A percentile compares a stretch with the other conserved stretches of the same genome.
Conservation (phyloP, 1,140 invertebrate species). For the Tetragonula clypearis region DNA sequence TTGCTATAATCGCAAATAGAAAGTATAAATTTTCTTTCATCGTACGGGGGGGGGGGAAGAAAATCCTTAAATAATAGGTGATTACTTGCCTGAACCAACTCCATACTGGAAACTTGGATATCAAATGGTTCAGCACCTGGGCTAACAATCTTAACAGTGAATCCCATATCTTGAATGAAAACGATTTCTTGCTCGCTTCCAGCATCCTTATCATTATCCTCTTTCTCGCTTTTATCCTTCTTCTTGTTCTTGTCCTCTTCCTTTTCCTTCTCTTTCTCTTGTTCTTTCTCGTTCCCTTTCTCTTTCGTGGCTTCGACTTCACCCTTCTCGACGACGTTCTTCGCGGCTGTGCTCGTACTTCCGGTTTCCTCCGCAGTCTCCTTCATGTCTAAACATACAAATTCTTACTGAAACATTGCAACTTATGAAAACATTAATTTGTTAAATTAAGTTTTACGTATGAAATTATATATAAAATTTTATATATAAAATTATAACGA, state of each 20-base stretch:
- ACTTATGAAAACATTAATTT: background rate
- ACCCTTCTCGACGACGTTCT: conserved; percentile 81
- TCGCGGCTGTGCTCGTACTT: conserved; percentile 66
- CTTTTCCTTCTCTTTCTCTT: conserved; percentile 80
- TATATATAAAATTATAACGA: background rate
- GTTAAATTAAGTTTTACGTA: no score
- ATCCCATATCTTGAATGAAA: conserved; percentile 96
- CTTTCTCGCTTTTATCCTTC: conserved; percentile 76
- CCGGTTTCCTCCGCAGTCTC: conserved; percentile 69
- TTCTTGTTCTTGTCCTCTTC: conserved; percentile 74
- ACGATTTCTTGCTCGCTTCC: conserved; percentile 89
- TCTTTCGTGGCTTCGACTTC: conserved; percentile 83
- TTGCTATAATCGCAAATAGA: background rate
- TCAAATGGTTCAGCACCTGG: conserved; percentile 95
- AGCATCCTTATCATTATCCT: conserved; percentile 74
- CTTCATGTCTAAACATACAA: conserved; percentile 66
- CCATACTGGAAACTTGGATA: conserved; percentile 98
- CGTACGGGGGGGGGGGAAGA: no score
- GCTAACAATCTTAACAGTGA: conserved; percentile 95
- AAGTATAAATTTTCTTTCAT: no score
- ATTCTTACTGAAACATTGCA: background rate
- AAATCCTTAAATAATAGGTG: background rate
- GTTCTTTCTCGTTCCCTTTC: conserved; percentile 75
- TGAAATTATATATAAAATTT: no score
- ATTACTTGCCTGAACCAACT: conserved; percentile 90